Evolutionary conservation across 2,888 invertebrate genomes (phyloP).

Genomic region (Scaptomyza reducta): DNA sequence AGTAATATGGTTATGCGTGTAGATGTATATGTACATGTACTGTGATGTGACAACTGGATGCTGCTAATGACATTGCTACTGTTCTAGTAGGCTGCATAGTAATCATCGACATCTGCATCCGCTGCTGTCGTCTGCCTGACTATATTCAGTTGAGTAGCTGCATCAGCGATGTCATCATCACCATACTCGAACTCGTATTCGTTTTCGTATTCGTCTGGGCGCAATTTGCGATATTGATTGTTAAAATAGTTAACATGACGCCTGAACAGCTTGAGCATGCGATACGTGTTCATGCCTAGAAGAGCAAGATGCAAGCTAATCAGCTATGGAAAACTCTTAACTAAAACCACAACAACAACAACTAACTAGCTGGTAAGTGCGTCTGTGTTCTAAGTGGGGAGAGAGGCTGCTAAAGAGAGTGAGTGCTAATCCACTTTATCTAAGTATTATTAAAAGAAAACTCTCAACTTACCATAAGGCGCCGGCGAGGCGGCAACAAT

Average conservation of each 20-base stretch:
- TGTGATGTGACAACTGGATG: slow-evolving; percentile 9
- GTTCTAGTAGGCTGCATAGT: slow-evolving; percentile 68
- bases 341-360: slow-evolving; percentile 27
- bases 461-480: slow-evolving; percentile 77
- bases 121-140: slow-evolving; percentile 28
- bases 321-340: slow-evolving; percentile 23
- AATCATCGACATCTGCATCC: slow-evolving; percentile 49
- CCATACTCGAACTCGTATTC: slow-evolving; percentile 26
- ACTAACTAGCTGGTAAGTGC: slow-evolving; percentile 37
- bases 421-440: slow-evolving; percentile 25
- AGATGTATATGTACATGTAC: slow-evolving; percentile 17
- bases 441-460: slow-evolving; percentile 3
- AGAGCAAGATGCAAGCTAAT: slow-evolving; percentile 48
- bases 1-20: slow-evolving; percentile 50
- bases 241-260: slow-evolving; percentile 82
- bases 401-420: slow-evolving; percentile 28
- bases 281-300: slow-evolving; percentile 83
- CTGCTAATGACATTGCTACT: slow-evolving; percentile 20
- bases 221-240: slow-evolving; percentile 82
- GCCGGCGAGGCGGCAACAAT: slow-evolving; percentile 80
- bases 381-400: slow-evolving; percentile 3
- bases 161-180: slow-evolving; percentile 31
- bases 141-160: slow-evolving; percentile 15
- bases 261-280: slow-evolving; percentile 82
- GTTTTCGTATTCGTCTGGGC: slow-evolving; percentile 72